Evolutionary conservation across 1,140 invertebrate species (phyloP).

Genomic region (Drosophila grimshawi): DNA sequence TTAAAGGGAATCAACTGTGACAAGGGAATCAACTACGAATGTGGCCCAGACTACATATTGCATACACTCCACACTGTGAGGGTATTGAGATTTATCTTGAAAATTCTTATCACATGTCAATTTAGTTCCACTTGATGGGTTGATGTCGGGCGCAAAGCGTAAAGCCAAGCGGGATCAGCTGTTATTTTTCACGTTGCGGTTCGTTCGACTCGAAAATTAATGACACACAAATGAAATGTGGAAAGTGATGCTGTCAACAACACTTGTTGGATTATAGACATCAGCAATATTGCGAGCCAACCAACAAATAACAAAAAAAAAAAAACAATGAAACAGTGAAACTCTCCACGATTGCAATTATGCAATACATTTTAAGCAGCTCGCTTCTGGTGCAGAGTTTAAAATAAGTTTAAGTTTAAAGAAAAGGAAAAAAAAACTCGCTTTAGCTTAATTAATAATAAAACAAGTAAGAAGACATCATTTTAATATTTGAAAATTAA

Average conservation of each 20-base stretch:
- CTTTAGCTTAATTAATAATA: too few species aligned
- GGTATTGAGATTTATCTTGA: conserved; percentile 58
- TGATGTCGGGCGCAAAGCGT: conserved; percentile 43
- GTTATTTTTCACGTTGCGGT: conserved; percentile 77
- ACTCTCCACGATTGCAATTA: too few species aligned
- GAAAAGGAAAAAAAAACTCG: too few species aligned
- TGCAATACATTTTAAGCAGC: too few species aligned
- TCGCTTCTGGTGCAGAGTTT: too few species aligned
- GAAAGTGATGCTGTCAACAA: conserved; percentile 81
- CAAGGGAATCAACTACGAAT: conserved; percentile 13
- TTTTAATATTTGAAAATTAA: too few species aligned
- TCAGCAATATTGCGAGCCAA: conserved; percentile 15
- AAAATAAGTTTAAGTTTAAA: too few species aligned
- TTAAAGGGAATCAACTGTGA: conserved; percentile 4
- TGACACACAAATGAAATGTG: conserved; percentile 75
- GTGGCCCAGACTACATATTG: conserved; percentile 9
- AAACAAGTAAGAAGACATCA: too few species aligned
- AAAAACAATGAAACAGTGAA: background rate
- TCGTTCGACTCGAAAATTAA: conserved; percentile 74
- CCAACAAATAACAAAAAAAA: too few species aligned
- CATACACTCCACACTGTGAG: background rate
- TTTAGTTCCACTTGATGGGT: conserved; percentile 73
- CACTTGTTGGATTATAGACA: conserved; percentile 70
- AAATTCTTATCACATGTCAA: conserved; percentile 75
- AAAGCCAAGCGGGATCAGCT: conserved; percentile 69